Evolutionary conservation across 2,113 vertebrate genomes (phyloP).

Genomic region (Cnemophilus loriae): DNA sequence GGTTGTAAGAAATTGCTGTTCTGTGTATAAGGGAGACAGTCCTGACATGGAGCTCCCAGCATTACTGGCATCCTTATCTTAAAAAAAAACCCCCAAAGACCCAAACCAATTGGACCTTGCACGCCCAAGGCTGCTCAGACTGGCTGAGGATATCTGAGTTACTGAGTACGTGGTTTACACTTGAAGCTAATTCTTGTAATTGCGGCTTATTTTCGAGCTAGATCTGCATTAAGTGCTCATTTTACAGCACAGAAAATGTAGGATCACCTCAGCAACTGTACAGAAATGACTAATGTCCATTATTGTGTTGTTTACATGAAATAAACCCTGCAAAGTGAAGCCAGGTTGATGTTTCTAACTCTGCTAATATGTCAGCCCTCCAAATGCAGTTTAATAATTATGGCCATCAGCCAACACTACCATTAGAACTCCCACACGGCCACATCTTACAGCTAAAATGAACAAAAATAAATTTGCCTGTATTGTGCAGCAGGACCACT

Average conservation of each 20-base stretch:
- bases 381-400: not conserved
- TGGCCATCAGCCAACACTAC: not conserved
- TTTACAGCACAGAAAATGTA: not conserved
- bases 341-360: not conserved
- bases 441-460: not conserved
- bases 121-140: not conserved
- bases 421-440: not conserved
- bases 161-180: not conserved
- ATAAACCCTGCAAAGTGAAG: constrained; percentile 4
- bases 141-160: not conserved
- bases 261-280: not conserved
- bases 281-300: not conserved
- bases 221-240: not conserved
- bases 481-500: not conserved
- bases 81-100: not conserved
- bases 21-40: not conserved
- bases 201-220: not conserved
- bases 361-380: not conserved
- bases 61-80: not conserved
- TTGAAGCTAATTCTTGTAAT: not conserved
- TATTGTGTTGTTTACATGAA: not conserved
- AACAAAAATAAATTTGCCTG: not conserved
- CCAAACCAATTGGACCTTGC: not conserved
- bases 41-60: not conserved
- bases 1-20: not conserved